Conservation (phyloP, 2,888 invertebrate genomes). For the Drosophila neotestacea region DNA sequence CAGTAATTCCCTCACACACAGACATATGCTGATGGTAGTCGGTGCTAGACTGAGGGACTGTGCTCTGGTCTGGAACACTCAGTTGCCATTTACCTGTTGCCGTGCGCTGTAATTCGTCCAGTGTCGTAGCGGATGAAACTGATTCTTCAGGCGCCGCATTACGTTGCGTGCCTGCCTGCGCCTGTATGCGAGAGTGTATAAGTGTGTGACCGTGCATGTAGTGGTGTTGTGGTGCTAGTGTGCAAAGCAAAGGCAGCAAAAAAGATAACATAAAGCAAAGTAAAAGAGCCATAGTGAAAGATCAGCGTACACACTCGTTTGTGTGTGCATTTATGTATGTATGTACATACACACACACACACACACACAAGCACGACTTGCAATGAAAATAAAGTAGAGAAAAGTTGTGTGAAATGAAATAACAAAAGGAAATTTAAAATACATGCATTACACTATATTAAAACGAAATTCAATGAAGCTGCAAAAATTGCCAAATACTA, state of each 20-base stretch:
- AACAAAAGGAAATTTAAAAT: constrained; percentile 55
- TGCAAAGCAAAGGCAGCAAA: constrained; percentile 64
- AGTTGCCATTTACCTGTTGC: constrained; percentile 82
- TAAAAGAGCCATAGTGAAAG: constrained; percentile 76
- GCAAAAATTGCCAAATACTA: constrained; percentile 61
- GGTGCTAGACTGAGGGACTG: constrained; percentile 17
- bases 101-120: constrained; percentile 70
- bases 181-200: constrained; percentile 30
- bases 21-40: neutral
- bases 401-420: constrained; percentile 65
- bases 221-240: constrained; percentile 30
- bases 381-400: constrained; percentile 71
- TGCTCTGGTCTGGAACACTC: constrained; percentile 37
- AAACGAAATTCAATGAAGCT: constrained; percentile 64
- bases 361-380: constrained; percentile 36
- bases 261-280: constrained; percentile 71
- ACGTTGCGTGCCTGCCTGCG: constrained; percentile 68
- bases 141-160: constrained; percentile 69
- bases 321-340: constrained; percentile 1
- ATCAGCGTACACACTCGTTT: constrained; percentile 49
- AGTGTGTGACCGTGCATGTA: constrained; percentile 32
- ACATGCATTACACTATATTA: constrained; percentile 28
- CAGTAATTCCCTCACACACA: constrained; percentile 4
- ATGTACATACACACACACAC: constrained; percentile 5
- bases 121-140: constrained; percentile 72